Percentiles rank a stretch among this genome's conserved stretches.
These are phyloP conservation scores for Drosophila lacteicornis DNA, from an alignment of 1,140 invertebrate species.

Conservation along the genomic window DNA sequence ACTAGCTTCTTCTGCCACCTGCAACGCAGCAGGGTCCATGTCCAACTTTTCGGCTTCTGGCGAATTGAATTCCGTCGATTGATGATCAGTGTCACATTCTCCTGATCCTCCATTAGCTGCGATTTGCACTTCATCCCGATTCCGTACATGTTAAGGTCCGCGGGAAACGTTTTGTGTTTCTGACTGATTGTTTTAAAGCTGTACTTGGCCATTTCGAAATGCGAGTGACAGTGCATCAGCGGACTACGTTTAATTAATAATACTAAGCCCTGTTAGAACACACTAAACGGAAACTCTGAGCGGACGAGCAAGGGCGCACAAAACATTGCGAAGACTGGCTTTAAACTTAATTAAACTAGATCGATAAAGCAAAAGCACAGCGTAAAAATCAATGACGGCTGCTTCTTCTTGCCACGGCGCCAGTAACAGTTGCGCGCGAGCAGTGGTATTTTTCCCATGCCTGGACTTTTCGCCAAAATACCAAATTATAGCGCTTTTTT, in stretches of 20 bases:
- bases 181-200: constrained; percentile 71
- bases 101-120: constrained; percentile 70
- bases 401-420: constrained; percentile 9
- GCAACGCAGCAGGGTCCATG: constrained; percentile 56
- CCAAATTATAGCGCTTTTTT: no score
- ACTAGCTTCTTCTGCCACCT: constrained; percentile 73
- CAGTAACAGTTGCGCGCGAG: background rate
- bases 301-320: constrained; percentile 49
- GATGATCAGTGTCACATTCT: constrained; percentile 69
- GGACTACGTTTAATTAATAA: constrained; percentile 1
- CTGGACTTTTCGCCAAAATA: no score
- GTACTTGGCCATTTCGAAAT: constrained; percentile 69
- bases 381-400: constrained; percentile 42
- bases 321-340: constrained; percentile 54
- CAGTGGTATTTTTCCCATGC: background rate
- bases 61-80: constrained; percentile 60
- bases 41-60: constrained; percentile 56
- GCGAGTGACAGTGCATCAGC: constrained; percentile 32
- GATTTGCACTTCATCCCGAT: constrained; percentile 67
- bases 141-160: constrained; percentile 60
- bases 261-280: constrained; percentile 53
- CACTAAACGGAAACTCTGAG: constrained; percentile 70
- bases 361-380: constrained; percentile 38
- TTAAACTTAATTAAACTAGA: constrained; percentile 47
- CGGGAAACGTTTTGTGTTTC: constrained; percentile 72